Evolutionary conservation across 2,797 vertebrate species (phyloP).

Genomic region (Vultur gryphus): DNA sequence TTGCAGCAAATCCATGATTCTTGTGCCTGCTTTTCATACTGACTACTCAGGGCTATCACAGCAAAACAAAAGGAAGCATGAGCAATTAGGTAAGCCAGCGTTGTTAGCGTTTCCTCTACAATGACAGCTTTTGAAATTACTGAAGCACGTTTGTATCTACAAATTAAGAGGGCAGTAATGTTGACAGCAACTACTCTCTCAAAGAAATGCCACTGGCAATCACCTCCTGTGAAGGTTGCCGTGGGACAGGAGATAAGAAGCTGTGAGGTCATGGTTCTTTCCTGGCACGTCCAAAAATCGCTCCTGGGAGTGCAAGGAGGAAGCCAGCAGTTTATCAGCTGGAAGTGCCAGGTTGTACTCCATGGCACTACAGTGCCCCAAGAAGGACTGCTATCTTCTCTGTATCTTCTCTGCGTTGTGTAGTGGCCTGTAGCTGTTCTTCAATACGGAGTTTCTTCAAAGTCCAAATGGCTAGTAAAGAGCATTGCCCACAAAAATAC

Average conservation of each 20-base stretch:
- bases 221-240: background rate
- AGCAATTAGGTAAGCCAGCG: background rate
- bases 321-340: background rate
- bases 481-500: background rate
- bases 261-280: background rate
- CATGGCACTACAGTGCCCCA: background rate
- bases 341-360: background rate
- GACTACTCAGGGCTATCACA: background rate
- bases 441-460: rapidly evolving
- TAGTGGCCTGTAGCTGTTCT: background rate
- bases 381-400: background rate
- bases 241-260: background rate
- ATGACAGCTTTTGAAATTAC: background rate
- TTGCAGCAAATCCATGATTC: conserved; percentile 46
- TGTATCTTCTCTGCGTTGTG: background rate
- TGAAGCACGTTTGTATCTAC: background rate
- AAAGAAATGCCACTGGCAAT: background rate
- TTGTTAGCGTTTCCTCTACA: background rate
- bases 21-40: conserved; percentile 23
- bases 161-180: background rate
- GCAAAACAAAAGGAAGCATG: background rate
- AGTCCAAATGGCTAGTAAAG: background rate
- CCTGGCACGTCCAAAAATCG: background rate
- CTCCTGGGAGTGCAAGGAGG: background rate
- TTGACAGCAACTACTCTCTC: background rate